Percentiles rank a stretch among this genome's conserved stretches.
Evolutionary conservation across 2,888 invertebrate genomes (phyloP).

Genomic region (Acanthoscelides obtectus): DNA sequence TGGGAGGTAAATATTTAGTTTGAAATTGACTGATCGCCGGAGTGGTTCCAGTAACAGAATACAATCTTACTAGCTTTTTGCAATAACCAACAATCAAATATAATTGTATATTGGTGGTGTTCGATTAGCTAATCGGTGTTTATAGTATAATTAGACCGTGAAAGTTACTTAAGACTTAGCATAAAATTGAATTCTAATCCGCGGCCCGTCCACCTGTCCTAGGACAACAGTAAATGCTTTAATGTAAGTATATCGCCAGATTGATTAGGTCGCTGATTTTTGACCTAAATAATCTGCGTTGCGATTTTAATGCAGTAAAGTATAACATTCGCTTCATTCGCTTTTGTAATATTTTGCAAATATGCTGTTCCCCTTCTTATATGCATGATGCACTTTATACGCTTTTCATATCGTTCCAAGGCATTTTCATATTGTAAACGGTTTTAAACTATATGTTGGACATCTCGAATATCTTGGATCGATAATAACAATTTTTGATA

Average conservation of each 20-base stretch:
- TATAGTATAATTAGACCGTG: background rate
- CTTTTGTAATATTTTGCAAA: too few relatives aligned
- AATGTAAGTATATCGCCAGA: background rate
- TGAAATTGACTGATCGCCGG: slow-evolving; percentile 41
- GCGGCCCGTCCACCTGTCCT: background rate
- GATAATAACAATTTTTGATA: too few relatives aligned
- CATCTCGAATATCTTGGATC: too few relatives aligned
- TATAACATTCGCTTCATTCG: too few relatives aligned
- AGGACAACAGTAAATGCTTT: background rate
- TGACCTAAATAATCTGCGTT: background rate
- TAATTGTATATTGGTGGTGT: background rate
- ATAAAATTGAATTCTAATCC: background rate
- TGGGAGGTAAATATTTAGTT: slow-evolving; percentile 47
- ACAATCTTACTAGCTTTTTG: slow-evolving; percentile 6
- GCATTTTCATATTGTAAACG: too few relatives aligned
- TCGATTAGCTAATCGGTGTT: background rate
- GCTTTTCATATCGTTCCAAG: too few relatives aligned
- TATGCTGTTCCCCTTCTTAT: too few relatives aligned
- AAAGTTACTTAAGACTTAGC: background rate
- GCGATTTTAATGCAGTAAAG: too few relatives aligned
- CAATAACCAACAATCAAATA: slow-evolving; percentile 3
- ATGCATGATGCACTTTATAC: too few relatives aligned
- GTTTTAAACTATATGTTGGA: too few relatives aligned
- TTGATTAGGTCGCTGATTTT: background rate
- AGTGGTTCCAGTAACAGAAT: slow-evolving; percentile 32